Evolutionary conservation across 2,888 invertebrate genomes (phyloP), one percentile per base, ranked within the genome.

Genomic region (Anthoptus insignis): DNA sequence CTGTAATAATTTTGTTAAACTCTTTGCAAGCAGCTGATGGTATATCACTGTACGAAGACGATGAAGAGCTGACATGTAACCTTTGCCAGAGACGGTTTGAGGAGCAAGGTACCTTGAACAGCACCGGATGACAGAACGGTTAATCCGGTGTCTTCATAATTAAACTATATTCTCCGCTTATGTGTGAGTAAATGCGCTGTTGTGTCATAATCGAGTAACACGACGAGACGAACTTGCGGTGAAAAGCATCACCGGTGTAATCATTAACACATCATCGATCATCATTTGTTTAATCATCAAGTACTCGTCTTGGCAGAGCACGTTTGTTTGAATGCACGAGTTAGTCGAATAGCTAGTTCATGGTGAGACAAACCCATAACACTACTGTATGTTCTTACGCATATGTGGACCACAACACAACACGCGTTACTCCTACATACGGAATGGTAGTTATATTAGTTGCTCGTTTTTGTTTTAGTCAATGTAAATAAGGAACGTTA

Each of bases 21-120:
- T 94, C 93, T 94, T 94, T 94, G 94, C 94, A 93, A 95, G 93
- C 95, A 95, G 95, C 95, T 94, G 94, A 94, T 86, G 95, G 94
- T 92, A 88, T 88, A 83, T 93, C 94, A 87, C 93, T 94, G 92
- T 93, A 93, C 89, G 93, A 94, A 88, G 94, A 95, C 92, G 94
- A 94, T 87, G 94, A 94, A 94, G 95, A 94, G 91, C 94, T 94
- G 91, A 95, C 94, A 94, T 96, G 96, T 93, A 96, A 95, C 90
- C 95, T 96, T 94, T 96, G 96, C 94, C 96, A 96, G 94, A 95
- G 96, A 94, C 95, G 96, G 88, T 96, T 96, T 95, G 96, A 96
- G 93, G 95, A 95, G 94, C 95, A 96, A 96, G 96, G 96, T 96
- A 96, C 94, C 91, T 86, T 82, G 80, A 82, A 85, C 81, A 83